Conservation (phyloP, 2,888 invertebrate species). For the Bombylius major region DNA sequence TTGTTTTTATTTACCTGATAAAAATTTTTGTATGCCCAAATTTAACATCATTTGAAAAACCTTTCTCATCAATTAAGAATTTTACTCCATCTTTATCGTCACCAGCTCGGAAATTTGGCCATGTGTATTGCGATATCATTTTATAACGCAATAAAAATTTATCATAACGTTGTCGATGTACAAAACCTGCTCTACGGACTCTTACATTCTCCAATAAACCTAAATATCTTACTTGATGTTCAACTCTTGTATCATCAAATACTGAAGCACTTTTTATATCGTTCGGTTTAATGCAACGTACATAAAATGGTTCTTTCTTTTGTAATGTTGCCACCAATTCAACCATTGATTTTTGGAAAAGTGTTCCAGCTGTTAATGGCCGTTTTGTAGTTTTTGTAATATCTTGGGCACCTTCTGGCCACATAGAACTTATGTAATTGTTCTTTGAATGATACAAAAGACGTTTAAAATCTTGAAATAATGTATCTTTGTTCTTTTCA, state of each 20-base stretch:
- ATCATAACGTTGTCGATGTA: constrained; percentile 87
- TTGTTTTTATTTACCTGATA: constrained; percentile 47
- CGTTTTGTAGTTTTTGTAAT: constrained; percentile 88
- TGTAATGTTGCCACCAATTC: constrained; percentile 76
- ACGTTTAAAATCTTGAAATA: constrained; percentile 95
- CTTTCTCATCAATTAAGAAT: constrained; percentile 69
- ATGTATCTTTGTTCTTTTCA: constrained; percentile 93
- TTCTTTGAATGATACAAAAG: constrained; percentile 75
- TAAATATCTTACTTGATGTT: constrained; percentile 51
- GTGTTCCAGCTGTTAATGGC: constrained; percentile 84
- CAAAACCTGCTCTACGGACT: constrained; percentile 92
- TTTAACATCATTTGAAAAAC: constrained; percentile 70
- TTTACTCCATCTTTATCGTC: constrained; percentile 70
- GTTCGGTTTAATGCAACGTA: constrained; percentile 95
- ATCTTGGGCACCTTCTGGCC: constrained; percentile 91
- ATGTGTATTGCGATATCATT: constrained; percentile 89
- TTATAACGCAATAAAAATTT: constrained; percentile 91
- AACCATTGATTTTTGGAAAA: constrained; percentile 91
- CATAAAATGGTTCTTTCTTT: constrained; percentile 92
- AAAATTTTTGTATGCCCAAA: constrained; percentile 95
- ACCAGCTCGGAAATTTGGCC: constrained; percentile 86
- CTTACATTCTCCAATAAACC: constrained; percentile 92
- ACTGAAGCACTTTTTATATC: constrained; percentile 76
- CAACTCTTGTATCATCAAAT: constrained; percentile 68
- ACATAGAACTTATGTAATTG: constrained; percentile 69